Evolutionary conservation across 1,140 invertebrate species (phyloP).

Genomic region (Drosophila ambigua): DNA sequence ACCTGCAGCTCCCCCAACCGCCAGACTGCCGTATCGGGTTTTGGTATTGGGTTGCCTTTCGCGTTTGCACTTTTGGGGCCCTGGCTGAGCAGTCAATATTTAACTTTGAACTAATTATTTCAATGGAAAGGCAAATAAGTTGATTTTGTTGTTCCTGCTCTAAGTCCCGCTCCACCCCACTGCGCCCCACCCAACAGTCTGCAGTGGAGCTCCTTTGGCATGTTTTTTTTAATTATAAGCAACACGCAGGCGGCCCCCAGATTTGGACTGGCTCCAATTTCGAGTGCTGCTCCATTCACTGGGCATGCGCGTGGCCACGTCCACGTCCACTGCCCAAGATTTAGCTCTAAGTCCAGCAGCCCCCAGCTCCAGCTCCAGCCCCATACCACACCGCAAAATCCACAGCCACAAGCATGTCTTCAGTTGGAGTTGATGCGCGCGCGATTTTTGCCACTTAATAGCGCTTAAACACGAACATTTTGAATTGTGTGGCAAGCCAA

Average conservation of each 20-base stretch:
- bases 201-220: slow-evolving; percentile 39
- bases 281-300: slow-evolving; percentile 46
- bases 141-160: slow-evolving; percentile 59
- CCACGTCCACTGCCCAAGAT: slow-evolving; percentile 15
- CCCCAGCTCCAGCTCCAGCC: no score
- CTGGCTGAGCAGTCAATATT: slow-evolving; percentile 68
- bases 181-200: neutral
- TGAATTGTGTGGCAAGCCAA: slow-evolving; percentile 63
- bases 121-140: slow-evolving; percentile 83
- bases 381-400: slow-evolving; percentile 4
- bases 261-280: slow-evolving; percentile 17
- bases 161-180: neutral
- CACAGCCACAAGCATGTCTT: slow-evolving; percentile 12
- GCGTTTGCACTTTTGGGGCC: neutral
- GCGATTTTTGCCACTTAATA: slow-evolving; percentile 83
- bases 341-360: no score
- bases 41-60: slow-evolving; percentile 5
- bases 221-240: slow-evolving; percentile 83
- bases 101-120: slow-evolving; percentile 84
- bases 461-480: slow-evolving; percentile 84
- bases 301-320: slow-evolving; percentile 77
- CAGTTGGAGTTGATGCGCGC: slow-evolving; percentile 60
- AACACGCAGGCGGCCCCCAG: slow-evolving; percentile 74
- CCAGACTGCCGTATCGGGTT: neutral
- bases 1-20: neutral